Percentiles rank a stretch among this genome's conserved stretches.
phyloP scores from a whole-genome alignment of 2,888 invertebrate species.

The Ischnus inquisitorius region DNA sequence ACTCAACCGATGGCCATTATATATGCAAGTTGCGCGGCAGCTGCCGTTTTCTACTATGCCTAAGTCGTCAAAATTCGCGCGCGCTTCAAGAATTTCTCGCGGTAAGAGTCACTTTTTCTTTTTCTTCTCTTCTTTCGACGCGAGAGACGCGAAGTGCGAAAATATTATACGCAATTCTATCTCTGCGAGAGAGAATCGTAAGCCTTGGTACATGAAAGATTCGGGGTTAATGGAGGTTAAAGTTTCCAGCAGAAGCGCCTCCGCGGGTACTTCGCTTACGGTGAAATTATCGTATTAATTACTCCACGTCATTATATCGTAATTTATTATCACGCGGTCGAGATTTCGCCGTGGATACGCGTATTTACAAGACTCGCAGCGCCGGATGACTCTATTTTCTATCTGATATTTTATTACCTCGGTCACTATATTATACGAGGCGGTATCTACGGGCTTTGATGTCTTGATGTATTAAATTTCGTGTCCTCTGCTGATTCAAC shows the following conservation, averaged over 20 bases:
- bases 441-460: slow-evolving; percentile 19
- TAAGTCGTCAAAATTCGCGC: slow-evolving; percentile 8
- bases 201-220: slow-evolving; percentile 72
- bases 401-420: slow-evolving; percentile 45
- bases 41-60: slow-evolving; percentile 3
- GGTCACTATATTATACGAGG: slow-evolving; percentile 10
- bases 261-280: slow-evolving; percentile 26
- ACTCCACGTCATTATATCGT: slow-evolving; percentile 65
- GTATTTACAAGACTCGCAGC: slow-evolving; percentile 31
- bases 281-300: slow-evolving; percentile 68
- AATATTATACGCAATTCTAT: slow-evolving; percentile 32
- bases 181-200: not conserved
- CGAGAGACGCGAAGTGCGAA: slow-evolving; percentile 30
- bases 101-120: not conserved
- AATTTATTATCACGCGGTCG: slow-evolving; percentile 65
- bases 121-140: not conserved
- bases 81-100: slow-evolving; percentile 13
- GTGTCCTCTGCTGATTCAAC: not conserved
- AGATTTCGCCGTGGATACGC: slow-evolving; percentile 50
- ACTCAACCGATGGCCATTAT: slow-evolving; percentile 7
- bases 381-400: slow-evolving; percentile 60
- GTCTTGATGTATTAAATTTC: slow-evolving; percentile 43
- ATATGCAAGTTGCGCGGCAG: slow-evolving; percentile 14
- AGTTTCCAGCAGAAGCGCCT: slow-evolving; percentile 70
- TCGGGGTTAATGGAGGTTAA: slow-evolving; percentile 79